These are phyloP conservation scores for Heteropelma amictum DNA, from an alignment of 2,888 invertebrate genomes.

Conservation along the genomic window DNA sequence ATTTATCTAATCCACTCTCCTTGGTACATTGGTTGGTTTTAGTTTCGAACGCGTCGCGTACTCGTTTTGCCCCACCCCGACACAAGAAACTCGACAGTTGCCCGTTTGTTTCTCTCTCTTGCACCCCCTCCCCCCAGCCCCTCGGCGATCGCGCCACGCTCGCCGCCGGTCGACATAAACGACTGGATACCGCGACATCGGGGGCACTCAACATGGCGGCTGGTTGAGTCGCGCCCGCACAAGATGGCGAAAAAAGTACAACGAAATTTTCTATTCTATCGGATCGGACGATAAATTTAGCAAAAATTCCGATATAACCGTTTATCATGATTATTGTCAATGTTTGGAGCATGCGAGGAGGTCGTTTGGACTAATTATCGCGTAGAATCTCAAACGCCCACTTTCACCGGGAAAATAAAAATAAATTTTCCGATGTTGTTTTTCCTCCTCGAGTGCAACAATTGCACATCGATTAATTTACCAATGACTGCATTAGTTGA, in stretches of 20 bases:
- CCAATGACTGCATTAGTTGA: too few relatives aligned
- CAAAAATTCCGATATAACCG: background rate
- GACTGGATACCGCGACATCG: slow-evolving; percentile 67
- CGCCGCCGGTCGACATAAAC: slow-evolving; percentile 46
- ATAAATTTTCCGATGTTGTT: too few relatives aligned
- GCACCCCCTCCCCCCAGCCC: slow-evolving; percentile 46
- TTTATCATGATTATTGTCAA: slow-evolving; percentile 2
- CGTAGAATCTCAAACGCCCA: slow-evolving; percentile 61
- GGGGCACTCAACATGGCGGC: slow-evolving; percentile 74
- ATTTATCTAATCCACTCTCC: background rate
- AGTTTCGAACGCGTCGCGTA: slow-evolving; percentile 41
- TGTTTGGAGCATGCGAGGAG: slow-evolving; percentile 19
- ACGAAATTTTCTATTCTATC: slow-evolving; percentile 8
- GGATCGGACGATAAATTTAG: background rate
- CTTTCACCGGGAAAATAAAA: slow-evolving; percentile 55
- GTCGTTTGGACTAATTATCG: slow-evolving; percentile 59
- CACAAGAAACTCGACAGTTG: slow-evolving; percentile 51
- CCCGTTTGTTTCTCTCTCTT: slow-evolving; percentile 43
- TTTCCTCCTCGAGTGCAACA: too few relatives aligned
- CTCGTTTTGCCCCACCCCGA: slow-evolving; percentile 49
- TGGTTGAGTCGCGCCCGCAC: slow-evolving; percentile 70
- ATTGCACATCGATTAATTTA: too few relatives aligned
- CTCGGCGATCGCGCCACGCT: slow-evolving; percentile 23
- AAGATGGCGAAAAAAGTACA: slow-evolving; percentile 72
- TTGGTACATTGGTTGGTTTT: slow-evolving; percentile 15